phyloP scores from a whole-genome alignment of 2,113 vertebrate genomes.

The Antechinus flavipes region DNA sequence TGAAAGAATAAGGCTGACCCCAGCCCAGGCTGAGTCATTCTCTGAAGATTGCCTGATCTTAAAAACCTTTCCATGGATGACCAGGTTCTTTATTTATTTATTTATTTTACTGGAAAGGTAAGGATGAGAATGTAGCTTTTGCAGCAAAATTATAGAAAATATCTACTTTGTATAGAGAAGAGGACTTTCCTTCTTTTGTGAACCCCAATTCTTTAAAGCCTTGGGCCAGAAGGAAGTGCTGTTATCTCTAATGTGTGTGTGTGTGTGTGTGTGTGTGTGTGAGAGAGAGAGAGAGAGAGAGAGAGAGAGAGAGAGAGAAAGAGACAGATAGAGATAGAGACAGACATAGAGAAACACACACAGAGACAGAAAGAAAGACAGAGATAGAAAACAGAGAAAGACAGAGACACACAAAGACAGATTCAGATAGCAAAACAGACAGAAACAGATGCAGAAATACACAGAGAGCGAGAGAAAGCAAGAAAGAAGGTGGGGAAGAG shows the following conservation, averaged over 20 bases:
- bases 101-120: background rate
- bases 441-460: no score
- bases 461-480: no score
- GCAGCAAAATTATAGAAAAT: background rate
- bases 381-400: no score
- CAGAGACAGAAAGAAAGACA: background rate
- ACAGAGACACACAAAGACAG: no score
- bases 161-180: background rate
- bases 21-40: background rate
- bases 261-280: no score
- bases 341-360: no score
- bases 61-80: background rate
- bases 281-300: no score
- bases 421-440: no score
- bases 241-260: constrained; percentile 48
- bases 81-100: no score
- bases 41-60: background rate
- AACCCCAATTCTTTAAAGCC: background rate
- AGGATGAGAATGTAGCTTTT: background rate
- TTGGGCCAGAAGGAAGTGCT: constrained; percentile 47
- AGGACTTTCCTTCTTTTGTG: background rate
- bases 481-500: no score
- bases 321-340: no score
- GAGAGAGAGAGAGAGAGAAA: no score
- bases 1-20: background rate